Base-by-base conservation (phyloP, 2,888 invertebrate species). In the Keiferia lycopersicella region DNA sequence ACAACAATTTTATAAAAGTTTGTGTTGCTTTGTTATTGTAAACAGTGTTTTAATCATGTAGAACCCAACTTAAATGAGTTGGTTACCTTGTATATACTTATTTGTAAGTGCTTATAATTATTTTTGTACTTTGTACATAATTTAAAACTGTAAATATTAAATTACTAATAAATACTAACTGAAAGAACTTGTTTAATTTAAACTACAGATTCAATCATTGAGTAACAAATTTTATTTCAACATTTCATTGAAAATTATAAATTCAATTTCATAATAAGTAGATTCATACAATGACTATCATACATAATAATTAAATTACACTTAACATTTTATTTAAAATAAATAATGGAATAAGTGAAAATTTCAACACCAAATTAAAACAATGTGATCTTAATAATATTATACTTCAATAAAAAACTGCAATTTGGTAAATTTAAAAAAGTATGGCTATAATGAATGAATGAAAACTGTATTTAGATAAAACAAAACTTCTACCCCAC, bases 141-240 rank as follows among this genome's bases (percentile, higher is more conserved):
- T 69, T 64, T 63, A 59, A 38, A 34, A 51, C 16, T 71, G 68
- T 71, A 70, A 67, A 70, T 70, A 67, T 14, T 64, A 51, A 63
- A 64, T 64, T 66, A 45, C n/a, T 45, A n/a, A 45, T 53, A 22
- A 53, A 53, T 53, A 53, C 20, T 53, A 22, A 53, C 51, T 53
- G 20, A 53, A 22, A 53, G 1, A 14, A 53, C 3, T 14, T 14
- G 51, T 53, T 26, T 53, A 16, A 58, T 41, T 48, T 22, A 59
- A 48, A 62, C 20, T 11, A 12, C 20, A 60, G 0, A 60, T 41
- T 48, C 8, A 50, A 61, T 61, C 50, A 77, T 79, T 80, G 71
- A 75, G 79, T 81, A 85, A 83, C 82, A 86, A 56, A 80, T 84
- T 85, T 83, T 83, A 81, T 82, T 73, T 73, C 73, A 74, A 68